Evolutionary conservation across 1,140 invertebrate species (phyloP).

Genomic region (Lucilia cuprina): DNA sequence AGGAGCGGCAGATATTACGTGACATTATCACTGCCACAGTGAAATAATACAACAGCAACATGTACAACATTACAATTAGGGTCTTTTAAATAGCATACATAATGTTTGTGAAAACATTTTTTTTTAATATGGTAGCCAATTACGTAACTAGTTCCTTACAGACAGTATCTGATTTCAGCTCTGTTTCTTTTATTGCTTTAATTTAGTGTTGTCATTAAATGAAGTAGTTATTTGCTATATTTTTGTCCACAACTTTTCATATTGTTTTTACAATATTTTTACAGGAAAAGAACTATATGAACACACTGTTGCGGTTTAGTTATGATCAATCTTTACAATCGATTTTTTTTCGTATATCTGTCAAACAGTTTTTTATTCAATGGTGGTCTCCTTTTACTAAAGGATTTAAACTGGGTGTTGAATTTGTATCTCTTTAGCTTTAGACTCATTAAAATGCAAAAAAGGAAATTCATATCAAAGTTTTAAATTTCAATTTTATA

Average conservation of each 20-base stretch:
- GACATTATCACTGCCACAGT: slow-evolving; percentile 5
- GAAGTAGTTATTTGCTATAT: too few species aligned
- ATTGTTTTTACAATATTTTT: too few species aligned
- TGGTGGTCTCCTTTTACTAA: not conserved
- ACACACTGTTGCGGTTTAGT: not conserved
- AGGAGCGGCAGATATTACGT: slow-evolving; percentile 2
- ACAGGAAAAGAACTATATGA: not conserved
- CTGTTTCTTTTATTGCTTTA: too few species aligned
- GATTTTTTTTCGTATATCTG: not conserved
- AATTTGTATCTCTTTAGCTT: not conserved
- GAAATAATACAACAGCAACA: not conserved
- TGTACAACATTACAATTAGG: not conserved
- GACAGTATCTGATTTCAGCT: too few species aligned
- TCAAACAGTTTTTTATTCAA: not conserved
- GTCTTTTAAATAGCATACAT: not conserved
- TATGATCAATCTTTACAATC: not conserved
- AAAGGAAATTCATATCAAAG: not conserved
- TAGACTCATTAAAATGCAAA: not conserved
- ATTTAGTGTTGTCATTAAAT: too few species aligned
- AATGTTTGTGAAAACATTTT: too few species aligned
- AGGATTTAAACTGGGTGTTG: not conserved
- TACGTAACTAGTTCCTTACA: too few species aligned
- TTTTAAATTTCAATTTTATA: not conserved
- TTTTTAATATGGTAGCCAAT: too few species aligned
- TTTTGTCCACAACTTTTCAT: too few species aligned